Evolutionary conservation across 2,797 vertebrate genomes (phyloP).

Genomic region (Phaenicophaeus curvirostris): DNA sequence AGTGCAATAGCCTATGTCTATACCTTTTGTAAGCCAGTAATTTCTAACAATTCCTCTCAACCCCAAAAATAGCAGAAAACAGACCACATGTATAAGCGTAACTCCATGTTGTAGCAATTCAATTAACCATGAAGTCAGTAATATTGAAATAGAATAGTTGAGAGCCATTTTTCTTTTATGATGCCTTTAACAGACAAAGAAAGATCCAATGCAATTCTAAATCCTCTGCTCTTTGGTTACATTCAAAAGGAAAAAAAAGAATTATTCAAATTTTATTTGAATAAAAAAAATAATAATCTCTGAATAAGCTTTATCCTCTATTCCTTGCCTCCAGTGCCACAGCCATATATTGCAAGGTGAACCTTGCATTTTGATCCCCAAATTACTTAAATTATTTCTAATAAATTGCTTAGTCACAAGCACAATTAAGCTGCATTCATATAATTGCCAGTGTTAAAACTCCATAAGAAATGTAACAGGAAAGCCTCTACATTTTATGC

Average conservation of each 20-base stretch:
- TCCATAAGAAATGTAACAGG: not conserved
- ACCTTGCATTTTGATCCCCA: not conserved
- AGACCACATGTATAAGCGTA: not conserved
- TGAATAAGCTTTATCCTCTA: not conserved
- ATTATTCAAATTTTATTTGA: constrained; percentile 32
- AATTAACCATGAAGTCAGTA: not conserved
- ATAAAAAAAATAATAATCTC: constrained; percentile 6
- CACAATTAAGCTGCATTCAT: constrained; percentile 6
- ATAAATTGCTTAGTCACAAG: constrained; percentile 21
- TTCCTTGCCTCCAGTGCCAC: not conserved
- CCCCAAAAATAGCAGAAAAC: constrained; percentile 28
- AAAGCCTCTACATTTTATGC: not conserved
- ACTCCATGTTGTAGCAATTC: not conserved
- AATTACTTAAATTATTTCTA: constrained; percentile 4
- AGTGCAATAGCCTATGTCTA: not conserved
- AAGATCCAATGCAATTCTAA: constrained; percentile 2
- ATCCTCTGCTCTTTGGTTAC: not conserved
- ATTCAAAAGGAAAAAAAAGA: not conserved
- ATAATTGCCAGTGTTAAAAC: not conserved
- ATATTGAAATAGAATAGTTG: not conserved
- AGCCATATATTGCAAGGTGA: not conserved
- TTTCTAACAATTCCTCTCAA: constrained; percentile 21
- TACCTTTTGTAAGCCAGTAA: constrained; percentile 12
- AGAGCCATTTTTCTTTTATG: not conserved
- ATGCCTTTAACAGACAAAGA: not conserved